Conservation (phyloP, 2,113 vertebrate species). For the Willisornis vidua region DNA sequence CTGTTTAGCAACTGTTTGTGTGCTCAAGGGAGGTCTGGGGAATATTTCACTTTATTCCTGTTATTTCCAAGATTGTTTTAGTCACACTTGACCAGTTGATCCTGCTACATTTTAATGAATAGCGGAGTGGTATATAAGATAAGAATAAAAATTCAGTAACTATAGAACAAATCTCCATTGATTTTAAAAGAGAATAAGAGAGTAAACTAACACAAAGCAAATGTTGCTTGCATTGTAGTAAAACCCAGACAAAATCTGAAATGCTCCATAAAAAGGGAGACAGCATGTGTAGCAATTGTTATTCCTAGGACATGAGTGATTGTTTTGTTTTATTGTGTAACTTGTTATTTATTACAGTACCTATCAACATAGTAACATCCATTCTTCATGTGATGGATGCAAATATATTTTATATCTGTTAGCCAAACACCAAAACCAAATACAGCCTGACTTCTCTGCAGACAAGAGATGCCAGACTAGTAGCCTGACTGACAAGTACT, state of each 20-base stretch:
- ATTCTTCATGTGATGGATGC: background rate
- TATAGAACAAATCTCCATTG: background rate
- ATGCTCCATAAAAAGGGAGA: constrained; percentile 10
- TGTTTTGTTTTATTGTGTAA: background rate
- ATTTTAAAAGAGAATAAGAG: constrained; percentile 19
- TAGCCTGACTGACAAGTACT: background rate
- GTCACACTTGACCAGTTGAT: background rate
- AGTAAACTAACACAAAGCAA: constrained; percentile 49
- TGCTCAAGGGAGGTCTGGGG: background rate
- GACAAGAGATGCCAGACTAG: background rate
- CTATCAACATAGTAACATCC: background rate
- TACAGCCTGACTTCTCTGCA: background rate
- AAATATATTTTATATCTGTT: background rate
- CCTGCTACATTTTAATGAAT: background rate
- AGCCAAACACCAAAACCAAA: background rate
- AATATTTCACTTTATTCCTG: background rate
- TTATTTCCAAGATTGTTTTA: constrained; percentile 34
- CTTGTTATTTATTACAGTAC: constrained; percentile 18
- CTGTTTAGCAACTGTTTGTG: constrained; percentile 32
- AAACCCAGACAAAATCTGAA: constrained; percentile 24
- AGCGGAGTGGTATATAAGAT: background rate
- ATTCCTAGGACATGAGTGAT: background rate
- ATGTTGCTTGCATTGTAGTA: constrained; percentile 37
- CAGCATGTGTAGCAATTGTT: background rate
- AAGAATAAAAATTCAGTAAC: constrained; percentile 1